A percentile compares a stretch with the other conserved stretches of the same genome.
Evolutionary conservation across 2,888 invertebrate genomes (phyloP).

Genomic region (Melanostoma scalare): DNA sequence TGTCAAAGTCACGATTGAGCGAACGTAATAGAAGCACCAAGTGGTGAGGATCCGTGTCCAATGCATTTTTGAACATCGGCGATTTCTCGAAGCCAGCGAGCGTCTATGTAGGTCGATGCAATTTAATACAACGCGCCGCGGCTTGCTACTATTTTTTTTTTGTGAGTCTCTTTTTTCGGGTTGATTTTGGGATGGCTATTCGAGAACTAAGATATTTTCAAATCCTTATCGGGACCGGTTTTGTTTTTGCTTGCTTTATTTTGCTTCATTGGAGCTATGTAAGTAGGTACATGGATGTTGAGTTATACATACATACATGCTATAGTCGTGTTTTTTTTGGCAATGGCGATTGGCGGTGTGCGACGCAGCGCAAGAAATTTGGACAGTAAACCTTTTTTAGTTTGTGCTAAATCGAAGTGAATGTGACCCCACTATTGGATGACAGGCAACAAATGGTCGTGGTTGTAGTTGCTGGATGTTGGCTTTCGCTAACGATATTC

Average conservation of each 20-base stretch:
- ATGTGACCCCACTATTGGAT: constrained; percentile 49
- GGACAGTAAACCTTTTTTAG: constrained; percentile 37
- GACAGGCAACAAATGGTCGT: constrained; percentile 40
- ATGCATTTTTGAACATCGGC: constrained; percentile 67
- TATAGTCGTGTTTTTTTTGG: constrained; percentile 10
- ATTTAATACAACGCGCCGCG: constrained; percentile 77
- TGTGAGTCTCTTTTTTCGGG: constrained; percentile 18
- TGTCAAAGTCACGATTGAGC: constrained; percentile 70
- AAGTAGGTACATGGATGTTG: constrained; percentile 51
- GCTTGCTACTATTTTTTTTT: constrained; percentile 63
- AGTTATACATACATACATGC: constrained; percentile 23
- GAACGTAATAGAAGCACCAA: constrained; percentile 55
- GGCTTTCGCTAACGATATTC: constrained; percentile 62
- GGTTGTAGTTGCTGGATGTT: constrained; percentile 19
- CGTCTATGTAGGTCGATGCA: constrained; percentile 81
- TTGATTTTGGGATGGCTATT: constrained; percentile 55
- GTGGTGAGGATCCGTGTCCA: constrained; percentile 44
- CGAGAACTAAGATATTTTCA: constrained; percentile 72
- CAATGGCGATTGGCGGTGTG: constrained; percentile 26
- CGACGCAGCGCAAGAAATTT: constrained; percentile 43
- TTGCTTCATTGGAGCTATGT: constrained; percentile 32
- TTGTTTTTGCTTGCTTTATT: constrained; percentile 20
- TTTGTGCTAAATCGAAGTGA: constrained; percentile 57
- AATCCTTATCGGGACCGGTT: constrained; percentile 72
- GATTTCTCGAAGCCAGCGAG: constrained; percentile 35